Evolutionary conservation across 2,888 invertebrate species (phyloP).

Genomic region (Drosophila antonietae): DNA sequence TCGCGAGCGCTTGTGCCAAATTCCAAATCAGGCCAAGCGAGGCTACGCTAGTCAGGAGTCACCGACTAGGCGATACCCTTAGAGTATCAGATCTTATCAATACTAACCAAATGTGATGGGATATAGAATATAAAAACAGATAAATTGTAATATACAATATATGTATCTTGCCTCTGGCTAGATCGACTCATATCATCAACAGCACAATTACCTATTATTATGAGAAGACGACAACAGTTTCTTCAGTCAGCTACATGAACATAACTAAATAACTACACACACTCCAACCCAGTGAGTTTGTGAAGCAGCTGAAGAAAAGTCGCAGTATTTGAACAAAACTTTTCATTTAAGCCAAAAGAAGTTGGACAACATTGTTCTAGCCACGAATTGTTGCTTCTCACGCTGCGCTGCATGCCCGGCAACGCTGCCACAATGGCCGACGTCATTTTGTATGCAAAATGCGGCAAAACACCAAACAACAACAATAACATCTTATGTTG

Average conservation of each 20-base stretch:
- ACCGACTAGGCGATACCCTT: background rate
- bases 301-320: conserved; percentile 21
- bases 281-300: background rate
- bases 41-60: background rate
- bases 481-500: conserved; percentile 34
- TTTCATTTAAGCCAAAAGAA: conserved; percentile 54
- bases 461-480: conserved; percentile 56
- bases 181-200: no score
- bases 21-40: conserved; percentile 39
- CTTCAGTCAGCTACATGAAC: no score
- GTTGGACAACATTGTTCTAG: conserved; percentile 49
- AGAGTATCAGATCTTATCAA: no score
- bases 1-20: conserved; percentile 60
- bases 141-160: no score
- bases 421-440: conserved; percentile 39
- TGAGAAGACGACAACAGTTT: no score
- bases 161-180: no score
- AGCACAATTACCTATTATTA: no score
- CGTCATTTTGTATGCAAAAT: conserved; percentile 72
- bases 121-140: no score
- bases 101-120: no score
- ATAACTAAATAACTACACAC: no score
- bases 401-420: conserved; percentile 41
- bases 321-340: conserved; percentile 54
- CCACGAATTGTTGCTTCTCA: conserved; percentile 17